Evolutionary conservation across 2,797 vertebrate genomes (phyloP), one percentile per base, ranked within the genome.

Genomic region (Lagocephalus sceleratus): DNA sequence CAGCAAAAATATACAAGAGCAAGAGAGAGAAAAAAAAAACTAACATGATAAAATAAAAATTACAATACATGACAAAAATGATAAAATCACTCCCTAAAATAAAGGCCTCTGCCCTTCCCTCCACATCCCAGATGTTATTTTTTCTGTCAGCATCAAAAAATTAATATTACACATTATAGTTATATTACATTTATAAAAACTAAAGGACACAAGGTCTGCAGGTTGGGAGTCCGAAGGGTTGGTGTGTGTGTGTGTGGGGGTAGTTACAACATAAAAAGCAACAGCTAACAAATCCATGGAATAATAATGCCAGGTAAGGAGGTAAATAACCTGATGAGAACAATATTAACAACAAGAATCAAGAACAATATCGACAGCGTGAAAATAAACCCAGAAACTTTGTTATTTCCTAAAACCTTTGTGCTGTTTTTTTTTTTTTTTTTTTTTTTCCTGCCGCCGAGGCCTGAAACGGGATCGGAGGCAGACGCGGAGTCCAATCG

Each of bases 41-140:
- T 66, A 86, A 88, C 73, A 78, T 86, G 86, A 88, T 82, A 87
- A 92, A 90, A 90, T 83, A 86, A 89, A 84, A 87, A 86, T 85
- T 81, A 91, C 78, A 87, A 79, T 78, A 87, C 84, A 76, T 80
- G 81, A 87, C 65, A 81, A 81, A 55, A 73, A 69, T 78, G 76
- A 84, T 84, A 71, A 82, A 79, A 82, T 50, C 44, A 66, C 73
- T 60, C 68, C 74, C 63, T 68, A 54, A 58, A 72, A 73, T 68
- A 76, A 78, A 74, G 71, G 51, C 66, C 68, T 60, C 54, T 22
- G 70, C 58, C 73, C 57, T 42, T 63, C 47, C 63, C 68, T 68
- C 57, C 69, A 54, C 67, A 51, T 66, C 59, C 67, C 71, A 57
- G 26, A 55, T 75, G 76, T 73, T 78, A 71, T 58, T 71, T 9